Conservation (phyloP, 2,888 invertebrate genomes). For the Malachius bipustulatus region DNA sequence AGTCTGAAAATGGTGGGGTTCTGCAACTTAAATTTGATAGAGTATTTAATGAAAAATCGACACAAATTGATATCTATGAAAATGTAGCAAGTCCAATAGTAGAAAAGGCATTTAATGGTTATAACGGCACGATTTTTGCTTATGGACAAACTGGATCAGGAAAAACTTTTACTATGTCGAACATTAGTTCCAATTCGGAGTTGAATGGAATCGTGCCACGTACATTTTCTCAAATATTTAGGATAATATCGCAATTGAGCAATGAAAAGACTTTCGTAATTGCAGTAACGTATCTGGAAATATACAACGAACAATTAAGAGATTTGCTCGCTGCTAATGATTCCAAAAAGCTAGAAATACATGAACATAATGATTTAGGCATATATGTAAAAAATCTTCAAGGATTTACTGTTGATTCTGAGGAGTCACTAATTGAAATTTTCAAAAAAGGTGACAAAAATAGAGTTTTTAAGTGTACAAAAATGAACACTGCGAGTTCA, state of each 20-base stretch:
- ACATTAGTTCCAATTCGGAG: conserved; percentile 70
- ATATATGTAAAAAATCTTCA: conserved; percentile 93
- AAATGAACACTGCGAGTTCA: conserved; percentile 90
- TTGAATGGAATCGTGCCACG: conserved; percentile 91
- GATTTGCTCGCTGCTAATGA: conserved; percentile 62
- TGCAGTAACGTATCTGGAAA: conserved; percentile 91
- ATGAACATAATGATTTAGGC: conserved; percentile 87
- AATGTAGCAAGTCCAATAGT: conserved; percentile 89
- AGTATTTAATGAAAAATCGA: conserved; percentile 72
- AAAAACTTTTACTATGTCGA: conserved; percentile 97
- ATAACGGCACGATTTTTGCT: conserved; percentile 83
- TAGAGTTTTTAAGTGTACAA: conserved; percentile 63
- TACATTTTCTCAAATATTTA: conserved; percentile 95
- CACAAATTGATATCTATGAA: conserved; percentile 85
- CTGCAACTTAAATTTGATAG: conserved; percentile 87
- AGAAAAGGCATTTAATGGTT: conserved; percentile 84
- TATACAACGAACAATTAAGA: conserved; percentile 94
- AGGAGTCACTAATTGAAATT: conserved; percentile 86
- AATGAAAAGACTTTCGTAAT: conserved; percentile 75
- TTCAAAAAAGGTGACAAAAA: conserved; percentile 92
- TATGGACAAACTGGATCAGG: conserved; percentile 90
- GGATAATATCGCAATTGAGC: conserved; percentile 80
- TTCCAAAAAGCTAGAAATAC: conserved; percentile 68
- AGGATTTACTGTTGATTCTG: conserved; percentile 89
- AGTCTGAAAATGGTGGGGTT: conserved; percentile 54